Base-by-base conservation (phyloP, 2,113 vertebrate genomes). In the Myotis lucifugus region DNA sequence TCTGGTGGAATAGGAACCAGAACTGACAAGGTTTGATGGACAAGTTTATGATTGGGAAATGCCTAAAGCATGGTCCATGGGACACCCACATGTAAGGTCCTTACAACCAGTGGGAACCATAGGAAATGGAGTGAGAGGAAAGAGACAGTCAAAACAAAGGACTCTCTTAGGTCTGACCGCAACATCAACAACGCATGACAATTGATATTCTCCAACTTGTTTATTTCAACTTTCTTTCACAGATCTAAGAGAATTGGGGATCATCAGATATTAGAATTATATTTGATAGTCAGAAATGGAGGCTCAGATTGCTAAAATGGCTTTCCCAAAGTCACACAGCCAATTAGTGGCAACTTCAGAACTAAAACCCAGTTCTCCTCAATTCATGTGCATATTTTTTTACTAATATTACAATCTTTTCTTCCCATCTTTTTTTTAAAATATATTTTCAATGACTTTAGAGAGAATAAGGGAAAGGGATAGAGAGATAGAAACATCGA, bases 351-450 rank as follows among this genome's bases (percentile, higher is more conserved):
- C 52, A 73, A 88, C 64, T 32, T 95, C 73, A 95, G 29, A 94
- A 86, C 48, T 72, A 59, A 90, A 96, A 79, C 48, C 67, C 40
- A 72, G 40, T 23, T 85, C 66, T 95, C 46, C n/a, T 46, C 29
- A 66, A 25, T 66, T 40, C 3, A 61, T 13, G 1, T 12, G 4
- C 42, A 61, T 46, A 27, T 66, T 52, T 76, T 76, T 94, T 77
- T 19, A 81, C 69, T 89, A 76, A 91, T 74, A 27, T 40, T 56
- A 23, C 19, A 64, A 23, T 37, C 21, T 90, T 79, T 29, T 74
- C 42, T 78, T 93, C 42, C 64, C 70, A 46, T 56, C 13, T 72
- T 18, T 69, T 70, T 70, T 78, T 83, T 25, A 11, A 59, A 59
- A 59, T 59, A 59, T 25, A 59, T 59, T 59, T 59, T 11, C 11